Evolutionary conservation across 2,113 vertebrate species (phyloP).

Genomic region (Anarhynchus alexandrinus): DNA sequence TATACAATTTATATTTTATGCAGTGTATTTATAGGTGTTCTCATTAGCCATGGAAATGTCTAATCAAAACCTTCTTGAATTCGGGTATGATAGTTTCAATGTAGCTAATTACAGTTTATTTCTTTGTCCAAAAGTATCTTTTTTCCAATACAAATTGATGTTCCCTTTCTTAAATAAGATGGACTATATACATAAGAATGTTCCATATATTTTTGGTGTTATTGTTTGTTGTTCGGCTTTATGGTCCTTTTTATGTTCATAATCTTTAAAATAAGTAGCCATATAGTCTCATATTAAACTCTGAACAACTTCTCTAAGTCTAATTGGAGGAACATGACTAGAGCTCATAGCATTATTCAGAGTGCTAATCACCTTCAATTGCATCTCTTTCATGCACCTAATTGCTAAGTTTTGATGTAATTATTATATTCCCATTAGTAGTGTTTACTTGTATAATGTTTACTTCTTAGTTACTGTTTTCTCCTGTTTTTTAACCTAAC

Average conservation of each 20-base stretch:
- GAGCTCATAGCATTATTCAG: not conserved
- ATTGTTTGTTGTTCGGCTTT: not conserved
- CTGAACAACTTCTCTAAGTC: not conserved
- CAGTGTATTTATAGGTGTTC: not conserved
- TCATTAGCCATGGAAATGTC: not conserved
- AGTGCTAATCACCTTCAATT: not conserved
- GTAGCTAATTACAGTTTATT: not conserved
- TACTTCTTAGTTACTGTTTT: not conserved
- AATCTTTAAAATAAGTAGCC: not conserved
- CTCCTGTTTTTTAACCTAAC: not conserved
- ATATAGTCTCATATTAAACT: not conserved
- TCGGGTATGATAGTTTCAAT: accelerated
- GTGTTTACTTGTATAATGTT: not conserved
- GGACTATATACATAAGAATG: not conserved
- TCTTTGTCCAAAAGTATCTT: not conserved
- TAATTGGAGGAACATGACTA: not conserved
- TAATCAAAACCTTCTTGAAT: not conserved
- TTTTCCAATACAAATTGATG: not conserved
- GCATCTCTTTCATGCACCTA: not conserved
- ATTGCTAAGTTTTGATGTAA: not conserved
- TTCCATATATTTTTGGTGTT: not conserved
- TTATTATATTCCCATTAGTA: not conserved
- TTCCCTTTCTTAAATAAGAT: not conserved
- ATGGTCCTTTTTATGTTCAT: not conserved
- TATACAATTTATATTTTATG: not conserved